Evolutionary conservation across 2,888 invertebrate species (phyloP), one percentile per base, ranked within the genome.

Genomic region (Machimus rusticus): DNA sequence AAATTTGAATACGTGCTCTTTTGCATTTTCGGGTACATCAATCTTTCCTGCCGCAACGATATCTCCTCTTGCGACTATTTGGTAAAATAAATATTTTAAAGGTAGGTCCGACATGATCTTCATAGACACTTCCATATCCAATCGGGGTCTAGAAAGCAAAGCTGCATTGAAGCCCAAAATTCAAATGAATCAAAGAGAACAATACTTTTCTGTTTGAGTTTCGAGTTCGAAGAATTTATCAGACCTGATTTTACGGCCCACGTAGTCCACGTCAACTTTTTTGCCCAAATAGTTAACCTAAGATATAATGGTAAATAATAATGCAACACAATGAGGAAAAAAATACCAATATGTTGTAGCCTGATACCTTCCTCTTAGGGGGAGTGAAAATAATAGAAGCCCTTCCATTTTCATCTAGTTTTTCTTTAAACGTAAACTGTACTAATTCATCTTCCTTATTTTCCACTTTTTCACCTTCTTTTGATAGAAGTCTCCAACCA

Each of bases 51-150:
- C 95, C 23, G 95, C 92, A 9, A 98, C 93, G 57, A 98, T 95
- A 90, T 98, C 96, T 0, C 98, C 98, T 86, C 98, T 94, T 8
- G 97, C 98, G 88, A 98, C 93, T 28, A 98, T 94, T 87, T 95
- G 93, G 91, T 97, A 98, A 88, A 95, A 95, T 77, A 98, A 94
- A 88, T 96, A 94, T 89, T 95, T 95, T 93, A 98, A 93, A 0
- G 95, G 94, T 89, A 95, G 94, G 0, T 96, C 96, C 1, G 97
- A 96, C 87, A 95, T 95, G 1, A 98, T 94, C 88, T 95, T 94
- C 43, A 98, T 94, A 86, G 95, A 94, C 79, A 98, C 94, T 88
- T 96, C 95, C 87, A 94, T 94, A 88, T 95, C 96, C 0, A 96
- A 94, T 88, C 93, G 91, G 0, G 94, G 94, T 19, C 93, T 94